Evolutionary conservation across 2,797 vertebrate species (phyloP).

Genomic region (Echiichthys vipera): DNA sequence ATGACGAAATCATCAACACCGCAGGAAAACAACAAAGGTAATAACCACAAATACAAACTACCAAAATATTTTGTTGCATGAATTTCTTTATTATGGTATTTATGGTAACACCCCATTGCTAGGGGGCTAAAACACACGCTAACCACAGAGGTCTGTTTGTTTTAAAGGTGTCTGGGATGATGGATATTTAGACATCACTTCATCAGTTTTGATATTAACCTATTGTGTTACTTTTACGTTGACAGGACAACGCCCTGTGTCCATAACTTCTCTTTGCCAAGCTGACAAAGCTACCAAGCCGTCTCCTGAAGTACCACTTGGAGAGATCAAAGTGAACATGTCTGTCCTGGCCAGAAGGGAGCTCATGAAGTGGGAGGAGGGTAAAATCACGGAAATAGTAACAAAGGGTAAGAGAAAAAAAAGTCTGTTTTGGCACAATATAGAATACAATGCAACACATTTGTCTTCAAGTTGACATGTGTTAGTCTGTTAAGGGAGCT

Average conservation of each 20-base stretch:
- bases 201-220: not conserved
- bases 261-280: not conserved
- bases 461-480: not conserved
- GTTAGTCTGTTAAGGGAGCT: not conserved
- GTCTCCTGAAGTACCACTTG: not conserved
- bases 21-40: not conserved
- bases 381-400: constrained; percentile 61
- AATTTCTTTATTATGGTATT: not conserved
- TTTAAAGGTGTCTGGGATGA: not conserved
- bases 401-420: constrained; percentile 56
- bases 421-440: not conserved
- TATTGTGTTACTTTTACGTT: not conserved
- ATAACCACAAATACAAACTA: not conserved
- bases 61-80: not conserved
- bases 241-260: not conserved
- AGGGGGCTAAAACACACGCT: too few species aligned
- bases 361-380: constrained; percentile 63
- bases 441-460: not conserved
- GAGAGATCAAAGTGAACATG: constrained; percentile 49
- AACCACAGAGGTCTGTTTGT: not conserved
- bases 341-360: constrained; percentile 65
- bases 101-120: too few species aligned
- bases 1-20: not conserved
- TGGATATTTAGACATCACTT: not conserved
- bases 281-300: not conserved